Conservation (phyloP, 2,888 invertebrate genomes). For the Lithophane ornitopus region DNA sequence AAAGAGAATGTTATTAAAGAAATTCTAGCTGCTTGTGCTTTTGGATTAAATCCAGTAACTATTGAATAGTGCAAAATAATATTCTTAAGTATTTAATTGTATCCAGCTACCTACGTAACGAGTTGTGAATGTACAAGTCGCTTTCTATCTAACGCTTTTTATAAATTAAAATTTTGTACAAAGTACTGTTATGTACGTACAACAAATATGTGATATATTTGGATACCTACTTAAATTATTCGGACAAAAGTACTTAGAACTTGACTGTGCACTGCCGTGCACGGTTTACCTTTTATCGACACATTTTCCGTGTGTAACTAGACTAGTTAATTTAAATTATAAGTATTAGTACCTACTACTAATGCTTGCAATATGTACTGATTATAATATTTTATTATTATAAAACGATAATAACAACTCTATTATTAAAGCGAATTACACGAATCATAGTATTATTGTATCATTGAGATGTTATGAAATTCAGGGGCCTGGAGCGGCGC, state of each 20-base stretch:
- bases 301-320: conserved; percentile 49
- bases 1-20: conserved; percentile 48
- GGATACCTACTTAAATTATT: conserved; percentile 66
- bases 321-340: conserved; percentile 55
- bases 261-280: conserved; percentile 48
- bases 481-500: conserved; percentile 81
- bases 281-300: conserved; percentile 38
- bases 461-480: conserved; percentile 44
- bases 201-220: conserved; percentile 63
- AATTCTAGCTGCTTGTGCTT: conserved; percentile 39
- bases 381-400: conserved; percentile 59
- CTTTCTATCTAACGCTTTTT: conserved; percentile 58
- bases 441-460: conserved; percentile 58
- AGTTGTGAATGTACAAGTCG: conserved; percentile 67
- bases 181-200: conserved; percentile 60
- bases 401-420: conserved; percentile 40
- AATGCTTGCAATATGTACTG: conserved; percentile 65
- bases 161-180: conserved; percentile 55
- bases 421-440: conserved; percentile 59
- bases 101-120: conserved; percentile 64
- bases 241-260: conserved; percentile 64
- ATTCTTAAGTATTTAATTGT: conserved; percentile 58
- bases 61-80: conserved; percentile 55
- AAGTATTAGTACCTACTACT: conserved; percentile 65
- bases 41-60: conserved; percentile 68